Evolutionary conservation across 2,113 vertebrate species (phyloP).

Genomic region (Thomomys bottae): DNA sequence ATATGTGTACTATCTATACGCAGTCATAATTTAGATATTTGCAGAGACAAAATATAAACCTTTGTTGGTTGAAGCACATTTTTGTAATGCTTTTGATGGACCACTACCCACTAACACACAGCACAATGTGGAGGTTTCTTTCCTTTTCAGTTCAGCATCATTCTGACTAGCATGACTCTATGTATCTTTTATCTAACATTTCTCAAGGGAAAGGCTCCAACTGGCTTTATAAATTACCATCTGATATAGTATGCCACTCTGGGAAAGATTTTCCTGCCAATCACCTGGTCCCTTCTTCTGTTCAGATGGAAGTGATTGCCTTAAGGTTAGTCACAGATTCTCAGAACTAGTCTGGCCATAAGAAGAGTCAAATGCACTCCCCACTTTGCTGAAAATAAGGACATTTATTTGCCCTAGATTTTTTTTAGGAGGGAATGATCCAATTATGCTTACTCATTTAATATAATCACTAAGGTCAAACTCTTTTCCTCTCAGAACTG

Average conservation of each 20-base stretch:
- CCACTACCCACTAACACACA: not conserved
- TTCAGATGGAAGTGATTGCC: conserved; percentile 18
- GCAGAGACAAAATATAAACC: not conserved
- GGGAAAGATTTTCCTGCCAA: conserved; percentile 13
- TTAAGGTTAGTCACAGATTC: conserved; percentile 48
- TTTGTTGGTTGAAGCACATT: not conserved
- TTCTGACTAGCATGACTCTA: not conserved
- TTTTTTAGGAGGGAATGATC: not conserved
- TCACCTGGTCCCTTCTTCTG: conserved; percentile 54
- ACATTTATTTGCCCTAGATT: not conserved
- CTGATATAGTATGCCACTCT: conserved; percentile 31
- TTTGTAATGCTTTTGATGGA: not conserved
- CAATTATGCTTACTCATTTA: not conserved
- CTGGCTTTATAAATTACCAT: conserved; percentile 53
- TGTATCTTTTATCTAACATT: not conserved
- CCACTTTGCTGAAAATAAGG: not conserved
- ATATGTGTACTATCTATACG: not conserved
- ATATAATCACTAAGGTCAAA: not conserved
- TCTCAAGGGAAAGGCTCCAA: conserved; percentile 21
- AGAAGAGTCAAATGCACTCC: not conserved
- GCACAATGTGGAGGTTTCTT: not conserved
- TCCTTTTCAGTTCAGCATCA: not conserved
- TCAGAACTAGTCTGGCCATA: conserved; percentile 41
- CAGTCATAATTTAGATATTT: not conserved
- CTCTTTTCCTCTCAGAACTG: not conserved